Conservation (phyloP, 2,888 invertebrate species). For the Drosophila prolongata region DNA sequence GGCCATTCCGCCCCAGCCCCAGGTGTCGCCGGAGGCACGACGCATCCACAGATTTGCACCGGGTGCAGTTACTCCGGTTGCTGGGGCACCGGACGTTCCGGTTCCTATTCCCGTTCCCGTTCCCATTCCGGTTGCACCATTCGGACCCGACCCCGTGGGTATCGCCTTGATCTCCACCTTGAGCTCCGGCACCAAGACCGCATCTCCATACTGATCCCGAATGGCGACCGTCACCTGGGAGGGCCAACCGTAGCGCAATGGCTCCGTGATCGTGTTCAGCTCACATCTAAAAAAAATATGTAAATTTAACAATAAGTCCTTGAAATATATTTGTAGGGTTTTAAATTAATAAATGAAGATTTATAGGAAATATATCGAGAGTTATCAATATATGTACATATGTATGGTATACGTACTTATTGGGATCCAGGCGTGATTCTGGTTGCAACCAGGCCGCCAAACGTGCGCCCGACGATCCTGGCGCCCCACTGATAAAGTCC, state of each 20-base stretch:
- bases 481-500: slow-evolving; percentile 95
- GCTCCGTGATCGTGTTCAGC: slow-evolving; percentile 90
- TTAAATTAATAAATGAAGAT: too few relatives aligned
- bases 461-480: slow-evolving; percentile 94
- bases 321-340: too few relatives aligned
- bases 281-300: slow-evolving; percentile 88
- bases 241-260: slow-evolving; percentile 92
- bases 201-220: slow-evolving; percentile 96
- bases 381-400: background rate
- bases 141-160: slow-evolving; percentile 80
- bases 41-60: slow-evolving; percentile 82
- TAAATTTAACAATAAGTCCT: too few relatives aligned
- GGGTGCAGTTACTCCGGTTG: background rate
- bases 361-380: background rate
- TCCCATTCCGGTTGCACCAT: slow-evolving; percentile 14
- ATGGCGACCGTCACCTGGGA: slow-evolving; percentile 92
- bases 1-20: slow-evolving; percentile 74
- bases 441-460: slow-evolving; percentile 98
- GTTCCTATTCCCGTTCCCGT: background rate
- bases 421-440: slow-evolving; percentile 94
- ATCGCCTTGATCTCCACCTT: slow-evolving; percentile 86
- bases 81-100: slow-evolving; percentile 3
- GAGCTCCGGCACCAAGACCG: slow-evolving; percentile 93
- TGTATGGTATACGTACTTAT: slow-evolving; percentile 74
- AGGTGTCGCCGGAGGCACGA: slow-evolving; percentile 78